phyloP scores from a whole-genome alignment of 2,797 vertebrate species.

The Rhincodon typus region DNA sequence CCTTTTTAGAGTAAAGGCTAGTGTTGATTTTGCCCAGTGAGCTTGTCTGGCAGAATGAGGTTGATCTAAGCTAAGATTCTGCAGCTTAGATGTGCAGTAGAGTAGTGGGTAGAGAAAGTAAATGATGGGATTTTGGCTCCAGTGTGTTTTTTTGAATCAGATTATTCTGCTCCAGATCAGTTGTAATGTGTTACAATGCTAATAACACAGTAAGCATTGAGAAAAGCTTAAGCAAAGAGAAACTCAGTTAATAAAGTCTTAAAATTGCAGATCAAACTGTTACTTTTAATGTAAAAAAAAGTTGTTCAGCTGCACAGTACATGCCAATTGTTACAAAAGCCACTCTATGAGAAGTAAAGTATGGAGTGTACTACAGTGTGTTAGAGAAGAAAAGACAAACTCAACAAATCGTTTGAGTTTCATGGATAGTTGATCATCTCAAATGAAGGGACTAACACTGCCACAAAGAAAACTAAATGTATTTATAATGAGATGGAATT shows the following conservation, averaged over 20 bases:
- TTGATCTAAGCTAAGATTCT: background rate
- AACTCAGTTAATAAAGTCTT: background rate
- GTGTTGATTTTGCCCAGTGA: background rate
- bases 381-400: background rate
- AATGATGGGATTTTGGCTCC: background rate
- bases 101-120: background rate
- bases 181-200: background rate
- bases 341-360: background rate
- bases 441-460: background rate
- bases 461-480: background rate
- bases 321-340: too few relatives aligned
- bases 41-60: background rate
- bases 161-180: background rate
- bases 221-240: background rate
- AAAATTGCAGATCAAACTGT: background rate
- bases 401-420: background rate
- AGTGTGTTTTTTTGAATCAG: background rate
- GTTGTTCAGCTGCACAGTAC: background rate
- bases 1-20: background rate
- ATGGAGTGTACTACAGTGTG: background rate
- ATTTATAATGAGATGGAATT: background rate
- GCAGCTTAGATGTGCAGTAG: background rate
- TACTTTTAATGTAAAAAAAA: background rate
- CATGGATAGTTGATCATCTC: background rate
- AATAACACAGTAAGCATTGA: background rate